Percentiles rank a stretch among this genome's conserved stretches.
Conservation (phyloP, 2,113 vertebrate species). For the Melanocharis versteri region DNA sequence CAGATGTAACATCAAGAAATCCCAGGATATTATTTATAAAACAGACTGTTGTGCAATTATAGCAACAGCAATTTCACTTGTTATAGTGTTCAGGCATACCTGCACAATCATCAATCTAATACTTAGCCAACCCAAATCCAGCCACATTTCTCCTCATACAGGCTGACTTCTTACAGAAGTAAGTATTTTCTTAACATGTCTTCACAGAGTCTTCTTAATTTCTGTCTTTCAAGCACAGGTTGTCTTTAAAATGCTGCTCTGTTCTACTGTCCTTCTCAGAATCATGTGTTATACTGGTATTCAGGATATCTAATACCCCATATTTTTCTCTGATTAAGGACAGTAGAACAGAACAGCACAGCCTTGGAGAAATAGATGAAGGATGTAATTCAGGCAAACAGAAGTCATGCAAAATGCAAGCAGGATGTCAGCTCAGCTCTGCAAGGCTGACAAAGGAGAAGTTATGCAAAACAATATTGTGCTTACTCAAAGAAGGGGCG, state of each 20-base stretch:
- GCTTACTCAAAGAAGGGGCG: not conserved
- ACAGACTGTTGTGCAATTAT: not conserved
- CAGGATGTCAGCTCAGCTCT: not conserved
- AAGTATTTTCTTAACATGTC: not conserved
- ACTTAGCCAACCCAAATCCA: not conserved
- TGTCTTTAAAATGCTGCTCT: no score
- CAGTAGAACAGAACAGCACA: not conserved
- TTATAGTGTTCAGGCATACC: not conserved
- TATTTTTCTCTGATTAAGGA: not conserved
- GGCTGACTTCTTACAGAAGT: not conserved
- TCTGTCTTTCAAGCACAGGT: not conserved
- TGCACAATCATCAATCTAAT: not conserved
- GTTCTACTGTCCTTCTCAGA: no score
- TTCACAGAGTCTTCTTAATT: not conserved
- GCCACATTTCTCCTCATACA: not conserved
- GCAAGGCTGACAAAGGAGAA: not conserved
- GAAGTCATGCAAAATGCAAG: not conserved
- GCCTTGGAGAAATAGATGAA: not conserved
- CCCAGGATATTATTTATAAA: not conserved
- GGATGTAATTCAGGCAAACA: not conserved
- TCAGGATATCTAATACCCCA: no score
- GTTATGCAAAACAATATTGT: not conserved
- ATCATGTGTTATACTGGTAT: no score
- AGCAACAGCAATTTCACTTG: not conserved
- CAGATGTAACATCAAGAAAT: not conserved